Percentiles rank a stretch among this genome's conserved stretches.
Conservation (phyloP, 92 coral and sea anemone species). For the Phenganax stokvisi region DNA sequence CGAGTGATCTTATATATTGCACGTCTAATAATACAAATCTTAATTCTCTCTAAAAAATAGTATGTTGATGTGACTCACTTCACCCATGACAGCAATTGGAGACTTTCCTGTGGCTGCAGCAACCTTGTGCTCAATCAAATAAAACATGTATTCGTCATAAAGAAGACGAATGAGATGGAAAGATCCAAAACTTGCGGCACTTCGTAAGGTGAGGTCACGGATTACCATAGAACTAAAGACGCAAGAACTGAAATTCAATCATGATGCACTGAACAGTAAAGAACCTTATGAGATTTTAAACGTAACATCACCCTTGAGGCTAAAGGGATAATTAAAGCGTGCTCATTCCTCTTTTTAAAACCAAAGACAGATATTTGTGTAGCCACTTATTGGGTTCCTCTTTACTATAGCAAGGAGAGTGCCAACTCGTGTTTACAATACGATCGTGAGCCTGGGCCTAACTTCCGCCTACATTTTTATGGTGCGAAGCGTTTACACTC, state of each 20-base stretch:
- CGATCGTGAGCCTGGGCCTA: no score
- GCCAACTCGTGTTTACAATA: no score
- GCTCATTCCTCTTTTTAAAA: no score
- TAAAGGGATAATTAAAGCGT: no score
- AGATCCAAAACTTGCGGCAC: conserved; percentile 99
- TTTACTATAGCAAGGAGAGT: no score
- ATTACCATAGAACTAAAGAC: conserved; percentile 87
- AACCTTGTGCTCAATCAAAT: conserved; percentile 94
- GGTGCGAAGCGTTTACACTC: no score
- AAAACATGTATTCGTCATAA: conserved; percentile 98
- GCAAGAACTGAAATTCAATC: neutral
- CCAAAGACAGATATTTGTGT: no score
- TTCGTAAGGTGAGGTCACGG: conserved; percentile 89
- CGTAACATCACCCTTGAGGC: no score
- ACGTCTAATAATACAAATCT: neutral
- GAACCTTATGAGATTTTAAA: no score
- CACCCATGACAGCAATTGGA: conserved; percentile 99
- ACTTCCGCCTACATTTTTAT: no score
- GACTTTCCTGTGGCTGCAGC: conserved; percentile 95
- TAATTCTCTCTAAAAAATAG: neutral
- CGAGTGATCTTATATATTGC: neutral
- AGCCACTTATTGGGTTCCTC: no score
- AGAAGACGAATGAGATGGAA: conserved; percentile 91
- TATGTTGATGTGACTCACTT: conserved; percentile 50
- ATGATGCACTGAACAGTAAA: no score